These are phyloP conservation scores for Notiomystis cincta DNA, from an alignment of 2,113 vertebrate genomes.

Conservation along the genomic window DNA sequence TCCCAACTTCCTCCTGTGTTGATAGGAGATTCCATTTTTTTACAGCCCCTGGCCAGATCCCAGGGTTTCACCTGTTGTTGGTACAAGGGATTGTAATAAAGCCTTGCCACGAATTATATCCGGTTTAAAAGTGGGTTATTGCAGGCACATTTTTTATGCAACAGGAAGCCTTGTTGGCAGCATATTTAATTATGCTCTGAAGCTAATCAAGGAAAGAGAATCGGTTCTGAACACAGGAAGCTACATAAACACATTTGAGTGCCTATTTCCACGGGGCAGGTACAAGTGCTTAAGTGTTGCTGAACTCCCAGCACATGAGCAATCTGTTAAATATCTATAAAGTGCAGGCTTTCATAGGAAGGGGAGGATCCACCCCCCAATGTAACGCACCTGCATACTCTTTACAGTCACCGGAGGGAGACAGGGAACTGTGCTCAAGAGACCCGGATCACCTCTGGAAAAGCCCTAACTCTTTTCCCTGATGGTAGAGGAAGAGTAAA, in stretches of 20 bases:
- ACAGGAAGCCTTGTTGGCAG: slow-evolving; percentile 4
- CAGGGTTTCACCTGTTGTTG: neutral
- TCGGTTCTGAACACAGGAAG: neutral
- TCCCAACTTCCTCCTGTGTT: accelerated
- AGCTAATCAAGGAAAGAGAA: slow-evolving; percentile 6
- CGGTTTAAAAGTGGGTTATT: neutral
- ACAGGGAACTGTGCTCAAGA: neutral
- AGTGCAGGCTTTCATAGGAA: neutral
- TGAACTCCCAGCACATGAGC: neutral
- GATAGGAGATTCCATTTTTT: neutral
- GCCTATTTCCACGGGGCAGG: neutral
- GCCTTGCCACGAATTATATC: neutral
- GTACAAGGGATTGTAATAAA: neutral
- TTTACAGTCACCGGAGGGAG: neutral
- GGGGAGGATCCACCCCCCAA: accelerated
- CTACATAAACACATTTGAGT: neutral
- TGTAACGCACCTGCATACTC: neutral
- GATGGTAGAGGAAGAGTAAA: neutral
- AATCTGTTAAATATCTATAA: neutral
- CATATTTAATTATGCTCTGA: neutral
- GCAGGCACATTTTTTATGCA: neutral
- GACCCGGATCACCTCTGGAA: neutral
- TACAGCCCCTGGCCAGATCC: neutral
- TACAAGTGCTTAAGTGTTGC: neutral
- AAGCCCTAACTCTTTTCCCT: neutral